Evolutionary conservation across 2,888 invertebrate species (phyloP).

Genomic region (Pyrrhia umbra): DNA sequence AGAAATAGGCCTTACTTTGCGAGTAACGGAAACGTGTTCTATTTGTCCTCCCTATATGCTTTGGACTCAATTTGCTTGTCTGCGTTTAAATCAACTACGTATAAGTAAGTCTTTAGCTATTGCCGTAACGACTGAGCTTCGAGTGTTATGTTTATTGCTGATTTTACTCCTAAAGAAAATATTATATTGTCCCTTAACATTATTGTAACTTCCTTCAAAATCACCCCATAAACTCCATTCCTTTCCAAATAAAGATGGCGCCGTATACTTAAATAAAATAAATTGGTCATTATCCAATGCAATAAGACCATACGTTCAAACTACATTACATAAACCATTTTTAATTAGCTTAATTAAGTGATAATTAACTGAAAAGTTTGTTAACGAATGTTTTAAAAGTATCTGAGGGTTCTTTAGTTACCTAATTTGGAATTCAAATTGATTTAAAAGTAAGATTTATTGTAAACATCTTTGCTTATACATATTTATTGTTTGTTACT

Average conservation of each 20-base stretch:
- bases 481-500: conserved; percentile 46
- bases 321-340: conserved; percentile 56
- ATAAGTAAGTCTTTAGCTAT: too few species aligned
- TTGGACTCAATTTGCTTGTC: too few species aligned
- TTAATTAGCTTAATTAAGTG: conserved; percentile 68
- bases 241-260: conserved; percentile 29
- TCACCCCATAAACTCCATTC: conserved; percentile 2
- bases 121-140: too few species aligned
- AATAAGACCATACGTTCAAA: conserved; percentile 59
- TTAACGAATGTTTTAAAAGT: conserved; percentile 62
- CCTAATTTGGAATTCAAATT: conserved; percentile 61
- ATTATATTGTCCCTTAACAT: neutral
- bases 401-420: conserved; percentile 49
- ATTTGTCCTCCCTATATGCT: too few species aligned
- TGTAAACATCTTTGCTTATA: conserved; percentile 45
- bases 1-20: too few species aligned
- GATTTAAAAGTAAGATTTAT: conserved; percentile 51
- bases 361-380: conserved; percentile 68
- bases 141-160: too few species aligned
- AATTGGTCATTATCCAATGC: conserved; percentile 40
- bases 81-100: too few species aligned
- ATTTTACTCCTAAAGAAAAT: neutral
- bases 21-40: too few species aligned
- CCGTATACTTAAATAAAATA: conserved; percentile 30
- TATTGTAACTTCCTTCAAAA: neutral